phyloP scores from a whole-genome alignment of 2,888 invertebrate species.

The Drosophila suboccidentalis region DNA sequence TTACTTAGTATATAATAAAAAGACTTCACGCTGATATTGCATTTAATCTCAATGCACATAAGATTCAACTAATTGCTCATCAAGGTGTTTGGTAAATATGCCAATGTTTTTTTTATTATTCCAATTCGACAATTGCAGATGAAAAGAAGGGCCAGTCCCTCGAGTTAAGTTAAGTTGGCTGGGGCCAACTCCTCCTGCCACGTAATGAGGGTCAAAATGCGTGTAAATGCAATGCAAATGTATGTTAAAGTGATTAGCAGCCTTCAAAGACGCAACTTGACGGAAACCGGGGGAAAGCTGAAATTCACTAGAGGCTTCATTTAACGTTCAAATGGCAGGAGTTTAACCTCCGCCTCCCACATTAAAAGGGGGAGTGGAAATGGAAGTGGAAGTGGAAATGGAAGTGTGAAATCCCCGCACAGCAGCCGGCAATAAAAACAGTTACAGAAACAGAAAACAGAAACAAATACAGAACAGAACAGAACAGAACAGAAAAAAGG shows the following conservation, averaged over 20 bases:
- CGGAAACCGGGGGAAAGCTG: conserved; percentile 10
- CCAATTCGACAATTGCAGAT: conserved; percentile 34
- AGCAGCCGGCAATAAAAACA: conserved; percentile 77
- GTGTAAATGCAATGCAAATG: conserved; percentile 83
- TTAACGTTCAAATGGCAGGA: conserved; percentile 48
- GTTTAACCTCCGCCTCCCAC: conserved; percentile 17
- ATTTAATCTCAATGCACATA: conserved; percentile 20
- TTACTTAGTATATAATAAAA: not conserved
- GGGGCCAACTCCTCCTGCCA: conserved; percentile 17
- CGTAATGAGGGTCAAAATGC: conserved; percentile 81
- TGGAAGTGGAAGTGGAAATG: not conserved
- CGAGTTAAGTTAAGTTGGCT: conserved; percentile 34
- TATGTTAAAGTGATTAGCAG: conserved; percentile 83
- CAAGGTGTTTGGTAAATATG: conserved; percentile 62
- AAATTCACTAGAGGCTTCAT: conserved; percentile 77
- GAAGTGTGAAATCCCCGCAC: conserved; percentile 61
- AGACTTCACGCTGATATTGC: not conserved
- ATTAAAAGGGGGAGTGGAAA: conserved; percentile 1
- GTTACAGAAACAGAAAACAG: conserved; percentile 52
- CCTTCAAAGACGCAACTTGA: conserved; percentile 71
- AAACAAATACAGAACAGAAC: conserved; percentile 46
- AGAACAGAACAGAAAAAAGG: conserved; percentile 43
- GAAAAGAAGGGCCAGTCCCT: conserved; percentile 57
- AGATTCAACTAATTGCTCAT: conserved; percentile 53
- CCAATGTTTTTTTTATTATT: conserved; percentile 19